Conservation (phyloP, 2,888 invertebrate genomes). For the Cabera pusaria region DNA sequence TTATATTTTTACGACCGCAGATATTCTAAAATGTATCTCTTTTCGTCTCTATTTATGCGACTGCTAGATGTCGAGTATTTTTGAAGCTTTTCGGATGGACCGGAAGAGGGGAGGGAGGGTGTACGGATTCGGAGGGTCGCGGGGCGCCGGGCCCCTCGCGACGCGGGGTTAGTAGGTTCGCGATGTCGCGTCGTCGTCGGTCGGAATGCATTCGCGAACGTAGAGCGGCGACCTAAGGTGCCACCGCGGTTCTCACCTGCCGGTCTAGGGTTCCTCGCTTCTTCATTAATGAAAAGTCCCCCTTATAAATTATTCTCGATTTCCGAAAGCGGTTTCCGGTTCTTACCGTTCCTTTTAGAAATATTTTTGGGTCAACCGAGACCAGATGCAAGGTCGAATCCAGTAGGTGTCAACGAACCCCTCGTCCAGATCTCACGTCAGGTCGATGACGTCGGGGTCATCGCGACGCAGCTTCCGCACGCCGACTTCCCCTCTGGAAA, state of each 20-base stretch:
- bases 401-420: constrained; percentile 77
- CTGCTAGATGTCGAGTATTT: constrained; percentile 74
- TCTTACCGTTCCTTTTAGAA: constrained; percentile 25
- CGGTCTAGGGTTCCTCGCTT: constrained; percentile 62
- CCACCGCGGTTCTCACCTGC: constrained; percentile 74
- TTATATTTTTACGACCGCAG: constrained; percentile 35
- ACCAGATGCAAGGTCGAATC: constrained; percentile 75
- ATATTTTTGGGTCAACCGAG: constrained; percentile 66
- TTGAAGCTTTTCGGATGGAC: constrained; percentile 78
- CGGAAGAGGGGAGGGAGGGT: constrained; percentile 69
- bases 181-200: constrained; percentile 80
- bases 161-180: constrained; percentile 82
- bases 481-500: constrained; percentile 21
- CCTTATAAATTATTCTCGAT: constrained; percentile 31
- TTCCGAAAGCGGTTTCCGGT: constrained; percentile 35
- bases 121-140: constrained; percentile 75
- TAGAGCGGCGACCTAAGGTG: constrained; percentile 80
- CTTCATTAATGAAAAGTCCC: constrained; percentile 47
- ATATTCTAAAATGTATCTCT: constrained; percentile 47
- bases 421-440: constrained; percentile 70
- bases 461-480: constrained; percentile 46
- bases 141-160: constrained; percentile 78
- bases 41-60: constrained; percentile 57
- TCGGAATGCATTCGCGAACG: constrained; percentile 83
- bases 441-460: constrained; percentile 76